phyloP scores from a whole-genome alignment of 2,888 invertebrate genomes.

The Enchytraeus crypticus region DNA sequence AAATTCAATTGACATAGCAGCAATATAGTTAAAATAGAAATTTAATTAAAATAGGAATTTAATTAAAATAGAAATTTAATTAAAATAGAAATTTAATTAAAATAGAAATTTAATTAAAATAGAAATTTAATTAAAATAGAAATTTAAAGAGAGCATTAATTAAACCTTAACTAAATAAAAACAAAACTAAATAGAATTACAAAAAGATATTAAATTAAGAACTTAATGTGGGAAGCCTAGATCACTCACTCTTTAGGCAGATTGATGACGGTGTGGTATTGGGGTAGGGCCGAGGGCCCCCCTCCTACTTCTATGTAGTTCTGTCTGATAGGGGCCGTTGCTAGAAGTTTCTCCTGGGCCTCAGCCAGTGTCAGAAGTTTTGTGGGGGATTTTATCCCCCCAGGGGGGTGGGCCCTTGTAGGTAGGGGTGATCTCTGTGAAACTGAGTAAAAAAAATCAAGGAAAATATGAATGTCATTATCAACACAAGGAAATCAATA shows the following conservation, averaged over 20 bases:
- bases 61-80: no score
- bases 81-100: no score
- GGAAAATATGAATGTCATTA: background rate
- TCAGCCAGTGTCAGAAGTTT: slow-evolving; percentile 81
- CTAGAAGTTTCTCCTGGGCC: slow-evolving; percentile 64
- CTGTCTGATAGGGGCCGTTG: slow-evolving; percentile 26
- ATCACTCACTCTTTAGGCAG: slow-evolving; percentile 56
- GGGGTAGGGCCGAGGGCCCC: slow-evolving; percentile 65
- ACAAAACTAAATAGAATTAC: no score
- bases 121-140: no score
- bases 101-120: no score
- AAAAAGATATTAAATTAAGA: no score
- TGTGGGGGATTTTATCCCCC: slow-evolving; percentile 60
- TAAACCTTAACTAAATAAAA: no score
- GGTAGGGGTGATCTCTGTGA: background rate
- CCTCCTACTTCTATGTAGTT: slow-evolving; percentile 52
- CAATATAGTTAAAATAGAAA: no score
- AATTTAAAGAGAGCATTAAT: no score
- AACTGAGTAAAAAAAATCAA: background rate
- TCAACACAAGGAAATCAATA: background rate
- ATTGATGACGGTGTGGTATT: slow-evolving; percentile 87
- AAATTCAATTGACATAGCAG: no score
- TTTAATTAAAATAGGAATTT: no score
- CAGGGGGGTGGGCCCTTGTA: background rate
- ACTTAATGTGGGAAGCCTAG: no score